Evolutionary conservation across 2,888 invertebrate genomes (phyloP).

Genomic region (Micropterix aruncella): DNA sequence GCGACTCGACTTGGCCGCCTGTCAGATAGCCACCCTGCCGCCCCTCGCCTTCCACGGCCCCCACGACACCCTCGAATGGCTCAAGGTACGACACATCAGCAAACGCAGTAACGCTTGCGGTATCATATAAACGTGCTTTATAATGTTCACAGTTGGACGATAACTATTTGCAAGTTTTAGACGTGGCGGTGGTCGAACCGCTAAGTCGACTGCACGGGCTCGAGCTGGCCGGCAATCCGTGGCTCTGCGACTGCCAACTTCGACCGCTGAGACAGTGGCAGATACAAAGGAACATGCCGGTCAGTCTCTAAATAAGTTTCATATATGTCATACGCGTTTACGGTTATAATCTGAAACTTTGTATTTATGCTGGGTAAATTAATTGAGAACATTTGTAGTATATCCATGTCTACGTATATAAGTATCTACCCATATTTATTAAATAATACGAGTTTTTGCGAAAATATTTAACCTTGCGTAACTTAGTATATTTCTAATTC

Average conservation of each 20-base stretch:
- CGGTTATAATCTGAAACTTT: no score
- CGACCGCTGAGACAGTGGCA: slow-evolving; percentile 68
- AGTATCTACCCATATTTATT: no score
- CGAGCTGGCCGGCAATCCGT: slow-evolving; percentile 64
- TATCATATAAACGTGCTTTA: no score
- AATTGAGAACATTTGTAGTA: no score
- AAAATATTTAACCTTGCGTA: no score
- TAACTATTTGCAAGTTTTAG: slow-evolving; percentile 54
- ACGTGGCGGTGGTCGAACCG: slow-evolving; percentile 50
- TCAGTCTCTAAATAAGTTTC: slow-evolving; percentile 24
- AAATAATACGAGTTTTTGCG: no score
- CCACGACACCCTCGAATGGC: slow-evolving; percentile 57
- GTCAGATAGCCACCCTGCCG: slow-evolving; percentile 54
- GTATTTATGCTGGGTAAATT: no score
- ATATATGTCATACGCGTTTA: no score
- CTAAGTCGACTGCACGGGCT: slow-evolving; percentile 58
- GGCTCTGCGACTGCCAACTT: slow-evolving; percentile 70
- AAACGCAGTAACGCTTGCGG: no score
- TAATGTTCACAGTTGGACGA: slow-evolving; percentile 53
- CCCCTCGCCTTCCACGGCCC: slow-evolving; percentile 58
- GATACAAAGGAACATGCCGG: slow-evolving; percentile 62
- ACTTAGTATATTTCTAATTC: no score
- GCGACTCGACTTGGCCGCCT: slow-evolving; percentile 58
- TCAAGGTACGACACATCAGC: no score
- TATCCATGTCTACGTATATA: no score